Conservation (phyloP, 2,797 vertebrate species). For the Ptychadena robeensis region DNA sequence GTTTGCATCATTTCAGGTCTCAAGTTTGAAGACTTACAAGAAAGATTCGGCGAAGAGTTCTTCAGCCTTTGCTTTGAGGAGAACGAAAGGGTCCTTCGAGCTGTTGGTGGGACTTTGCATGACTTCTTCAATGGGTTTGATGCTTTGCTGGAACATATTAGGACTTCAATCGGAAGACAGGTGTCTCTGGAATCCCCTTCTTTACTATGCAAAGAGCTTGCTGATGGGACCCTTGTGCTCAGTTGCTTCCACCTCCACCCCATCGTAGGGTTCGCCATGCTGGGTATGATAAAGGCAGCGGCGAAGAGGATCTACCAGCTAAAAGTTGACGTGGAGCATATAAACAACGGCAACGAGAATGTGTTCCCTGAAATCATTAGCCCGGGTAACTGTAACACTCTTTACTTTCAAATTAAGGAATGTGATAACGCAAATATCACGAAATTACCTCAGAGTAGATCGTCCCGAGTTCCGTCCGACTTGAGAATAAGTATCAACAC, state of each 20-base stretch:
- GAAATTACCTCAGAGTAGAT: constrained; percentile 76
- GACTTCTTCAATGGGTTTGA: constrained; percentile 99
- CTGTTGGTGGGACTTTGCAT: constrained; percentile 92
- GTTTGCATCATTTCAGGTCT: constrained; percentile 77
- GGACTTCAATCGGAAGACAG: constrained; percentile 92
- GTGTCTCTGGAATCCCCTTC: constrained; percentile 92
- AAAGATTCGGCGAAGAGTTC: constrained; percentile 94
- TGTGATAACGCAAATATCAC: constrained; percentile 71
- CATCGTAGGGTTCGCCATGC: constrained; percentile 92
- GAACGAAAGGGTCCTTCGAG: constrained; percentile 93
- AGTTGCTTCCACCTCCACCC: constrained; percentile 93
- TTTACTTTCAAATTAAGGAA: constrained; percentile 87
- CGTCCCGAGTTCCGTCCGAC: constrained; percentile 87
- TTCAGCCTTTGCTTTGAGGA: constrained; percentile 95
- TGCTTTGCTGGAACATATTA: constrained; percentile 95
- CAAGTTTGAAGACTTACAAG: constrained; percentile 90
- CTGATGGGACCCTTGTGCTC: constrained; percentile 83
- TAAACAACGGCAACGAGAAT: constrained; percentile 72
- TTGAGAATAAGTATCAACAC: constrained; percentile 92
- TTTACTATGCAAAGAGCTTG: constrained; percentile 95
- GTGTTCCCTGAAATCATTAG: constrained; percentile 78
- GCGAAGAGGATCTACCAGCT: constrained; percentile 89
- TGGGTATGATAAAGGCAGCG: constrained; percentile 91
- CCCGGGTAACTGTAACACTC: constrained; percentile 84
- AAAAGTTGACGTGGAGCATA: constrained; percentile 90